These are phyloP conservation scores for Drosophila pseudoananassae DNA, from an alignment of 1,140 invertebrate species.

Conservation along the genomic window DNA sequence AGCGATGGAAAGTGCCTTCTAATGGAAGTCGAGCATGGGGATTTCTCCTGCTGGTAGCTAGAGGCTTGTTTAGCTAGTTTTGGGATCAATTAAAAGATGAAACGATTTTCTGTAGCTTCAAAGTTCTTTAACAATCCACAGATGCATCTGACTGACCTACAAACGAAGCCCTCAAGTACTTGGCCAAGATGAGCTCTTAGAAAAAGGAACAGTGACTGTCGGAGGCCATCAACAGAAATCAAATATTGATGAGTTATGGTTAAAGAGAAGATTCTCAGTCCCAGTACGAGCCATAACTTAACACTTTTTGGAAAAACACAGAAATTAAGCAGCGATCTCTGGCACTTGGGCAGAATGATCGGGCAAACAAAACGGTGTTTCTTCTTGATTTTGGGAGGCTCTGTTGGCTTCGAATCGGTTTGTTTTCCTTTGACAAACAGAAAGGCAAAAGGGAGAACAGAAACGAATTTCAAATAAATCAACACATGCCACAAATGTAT, in stretches of 20 bases:
- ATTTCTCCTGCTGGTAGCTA: not conserved
- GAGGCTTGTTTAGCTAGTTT: not conserved
- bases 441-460: constrained; percentile 44
- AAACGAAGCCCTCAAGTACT: constrained; percentile 2
- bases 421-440: constrained; percentile 68
- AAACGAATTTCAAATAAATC: constrained; percentile 72
- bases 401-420: constrained; percentile 27
- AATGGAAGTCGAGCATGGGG: constrained; percentile 15
- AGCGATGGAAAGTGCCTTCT: constrained; percentile 38
- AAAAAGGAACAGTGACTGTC: constrained; percentile 10
- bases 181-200: not conserved
- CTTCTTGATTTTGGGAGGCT: constrained; percentile 2
- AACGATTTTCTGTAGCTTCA: too few species aligned
- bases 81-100: not conserved
- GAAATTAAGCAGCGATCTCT: constrained; percentile 35
- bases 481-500: constrained; percentile 66
- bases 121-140: not conserved
- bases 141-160: constrained; percentile 14
- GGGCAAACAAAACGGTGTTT: constrained; percentile 46
- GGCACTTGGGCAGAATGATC: constrained; percentile 25
- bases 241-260: constrained; percentile 48
- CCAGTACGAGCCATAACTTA: constrained; percentile 17
- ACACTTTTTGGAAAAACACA: constrained; percentile 25
- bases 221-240: constrained; percentile 17
- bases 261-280: constrained; percentile 20